A percentile compares a stretch with the other conserved stretches of the same genome.
Conservation (phyloP, 2,113 vertebrate species). For the Pionites leucogaster region DNA sequence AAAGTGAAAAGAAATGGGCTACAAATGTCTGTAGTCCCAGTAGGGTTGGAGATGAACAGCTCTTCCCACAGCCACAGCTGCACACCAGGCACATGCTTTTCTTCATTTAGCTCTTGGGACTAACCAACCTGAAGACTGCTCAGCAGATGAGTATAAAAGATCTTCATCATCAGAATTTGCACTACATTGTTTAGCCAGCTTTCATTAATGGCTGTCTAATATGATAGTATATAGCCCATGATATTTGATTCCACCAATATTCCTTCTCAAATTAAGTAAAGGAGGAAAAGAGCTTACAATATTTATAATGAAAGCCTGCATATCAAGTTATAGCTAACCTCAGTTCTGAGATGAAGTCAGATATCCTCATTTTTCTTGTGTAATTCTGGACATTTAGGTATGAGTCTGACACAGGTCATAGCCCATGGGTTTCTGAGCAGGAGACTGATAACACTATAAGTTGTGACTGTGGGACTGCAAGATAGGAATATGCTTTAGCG, state of each 20-base stretch:
- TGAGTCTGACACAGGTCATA: neutral
- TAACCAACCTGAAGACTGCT: neutral
- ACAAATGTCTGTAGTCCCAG: neutral
- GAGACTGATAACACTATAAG: slow-evolving; percentile 28
- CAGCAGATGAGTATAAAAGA: neutral
- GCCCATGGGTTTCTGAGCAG: slow-evolving; percentile 1
- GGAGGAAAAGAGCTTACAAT: neutral
- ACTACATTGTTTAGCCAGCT: neutral
- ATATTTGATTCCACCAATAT: neutral
- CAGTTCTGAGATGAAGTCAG: neutral
- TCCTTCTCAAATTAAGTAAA: slow-evolving; percentile 1
- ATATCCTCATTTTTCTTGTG: neutral
- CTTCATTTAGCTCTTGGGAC: neutral
- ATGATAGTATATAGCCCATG: neutral
- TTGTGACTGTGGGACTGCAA: slow-evolving; percentile 17
- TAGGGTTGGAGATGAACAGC: neutral
- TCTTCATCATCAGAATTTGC: neutral
- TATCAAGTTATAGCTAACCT: neutral
- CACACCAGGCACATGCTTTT: neutral
- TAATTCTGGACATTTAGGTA: slow-evolving; percentile 1
- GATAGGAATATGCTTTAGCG: slow-evolving; percentile 6
- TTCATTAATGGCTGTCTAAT: neutral
- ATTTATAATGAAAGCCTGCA: neutral
- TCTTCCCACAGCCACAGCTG: neutral
- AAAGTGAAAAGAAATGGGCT: neutral